These are phyloP conservation scores for Phasianus colchicus DNA, from an alignment of 2,113 vertebrate genomes.

Conservation along the genomic window DNA sequence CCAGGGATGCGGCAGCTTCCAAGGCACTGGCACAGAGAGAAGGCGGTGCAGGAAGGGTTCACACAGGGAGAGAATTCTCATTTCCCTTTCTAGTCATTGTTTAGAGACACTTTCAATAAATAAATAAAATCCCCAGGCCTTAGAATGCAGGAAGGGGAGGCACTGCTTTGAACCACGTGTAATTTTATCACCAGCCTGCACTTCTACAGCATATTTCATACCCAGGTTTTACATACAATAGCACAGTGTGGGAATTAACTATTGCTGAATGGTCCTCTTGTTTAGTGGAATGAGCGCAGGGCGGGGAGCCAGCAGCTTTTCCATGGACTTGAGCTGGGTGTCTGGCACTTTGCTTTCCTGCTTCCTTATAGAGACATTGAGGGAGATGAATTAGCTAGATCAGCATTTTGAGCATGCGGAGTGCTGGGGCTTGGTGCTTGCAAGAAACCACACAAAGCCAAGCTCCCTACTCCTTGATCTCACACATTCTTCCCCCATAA, in stretches of 20 bases:
- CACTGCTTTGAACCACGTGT: background rate
- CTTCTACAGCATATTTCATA: constrained; percentile 26
- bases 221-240: constrained; percentile 70
- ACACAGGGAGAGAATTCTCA: background rate
- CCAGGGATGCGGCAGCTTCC: constrained; percentile 85
- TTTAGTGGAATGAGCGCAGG: constrained; percentile 52
- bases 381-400: constrained; percentile 57
- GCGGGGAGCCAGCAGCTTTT: constrained; percentile 61
- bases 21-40: constrained; percentile 79
- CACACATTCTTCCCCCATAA: constrained; percentile 5
- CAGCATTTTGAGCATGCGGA: constrained; percentile 50
- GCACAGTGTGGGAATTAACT: constrained; percentile 65
- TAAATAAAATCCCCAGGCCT: background rate
- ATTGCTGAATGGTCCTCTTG: constrained; percentile 60
- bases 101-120: background rate
- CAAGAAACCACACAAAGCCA: constrained; percentile 17
- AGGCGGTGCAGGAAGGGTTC: background rate
- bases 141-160: background rate
- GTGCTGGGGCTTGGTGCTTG: background rate
- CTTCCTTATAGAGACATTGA: constrained; percentile 65
- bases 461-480: background rate
- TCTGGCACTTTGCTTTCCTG: constrained; percentile 65
- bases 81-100: background rate
- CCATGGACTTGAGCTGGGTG: constrained; percentile 48
- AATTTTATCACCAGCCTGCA: constrained; percentile 16